These are phyloP conservation scores for Cheilosia variabilis DNA, from an alignment of 2,888 invertebrate species.

Conservation along the genomic window DNA sequence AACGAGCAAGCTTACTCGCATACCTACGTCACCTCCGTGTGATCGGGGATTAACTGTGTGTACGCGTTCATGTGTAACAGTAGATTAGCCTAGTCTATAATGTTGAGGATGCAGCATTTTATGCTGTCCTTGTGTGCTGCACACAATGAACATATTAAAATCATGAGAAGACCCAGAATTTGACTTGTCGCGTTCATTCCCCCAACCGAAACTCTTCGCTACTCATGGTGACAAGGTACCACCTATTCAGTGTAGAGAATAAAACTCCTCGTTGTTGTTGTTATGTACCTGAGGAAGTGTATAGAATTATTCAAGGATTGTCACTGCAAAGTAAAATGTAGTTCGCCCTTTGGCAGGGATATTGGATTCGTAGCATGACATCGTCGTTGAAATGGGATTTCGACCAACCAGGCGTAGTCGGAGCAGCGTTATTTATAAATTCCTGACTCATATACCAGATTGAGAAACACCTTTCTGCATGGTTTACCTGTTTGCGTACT, in stretches of 20 bases:
- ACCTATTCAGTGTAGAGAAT: no score
- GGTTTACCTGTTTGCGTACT: background rate
- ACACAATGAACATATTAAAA: conserved; percentile 68
- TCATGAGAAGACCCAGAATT: conserved; percentile 42
- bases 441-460: background rate
- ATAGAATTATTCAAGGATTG: conserved; percentile 44
- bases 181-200: background rate
- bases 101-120: conserved; percentile 14
- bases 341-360: conserved; percentile 61
- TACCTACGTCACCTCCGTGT: background rate
- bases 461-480: conserved; percentile 13
- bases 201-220: background rate
- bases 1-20: conserved; percentile 13
- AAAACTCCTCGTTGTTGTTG: background rate
- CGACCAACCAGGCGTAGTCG: background rate
- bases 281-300: background rate
- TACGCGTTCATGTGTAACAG: conserved; percentile 4
- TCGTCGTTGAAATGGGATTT: conserved; percentile 59
- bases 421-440: conserved; percentile 51
- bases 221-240: no score
- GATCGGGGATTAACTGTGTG: conserved; percentile 1
- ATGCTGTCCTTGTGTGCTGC: conserved; percentile 32
- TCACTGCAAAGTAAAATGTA: conserved; percentile 47
- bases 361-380: conserved; percentile 68
- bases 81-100: conserved; percentile 31